These are phyloP conservation scores for Clivina fossor DNA, from an alignment of 2,888 invertebrate genomes.

Conservation along the genomic window DNA sequence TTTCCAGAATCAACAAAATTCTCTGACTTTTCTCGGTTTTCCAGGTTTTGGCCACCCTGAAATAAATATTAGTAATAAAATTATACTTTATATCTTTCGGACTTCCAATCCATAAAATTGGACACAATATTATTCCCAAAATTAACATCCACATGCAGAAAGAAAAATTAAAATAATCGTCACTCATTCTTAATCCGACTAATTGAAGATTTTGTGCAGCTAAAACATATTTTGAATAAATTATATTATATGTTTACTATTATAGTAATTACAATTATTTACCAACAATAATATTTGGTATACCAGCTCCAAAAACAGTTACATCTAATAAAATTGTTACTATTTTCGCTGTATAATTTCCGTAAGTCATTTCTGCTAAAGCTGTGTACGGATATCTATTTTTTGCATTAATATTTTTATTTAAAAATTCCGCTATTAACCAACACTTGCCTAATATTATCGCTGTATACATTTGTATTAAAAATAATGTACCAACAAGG, in stretches of 20 bases:
- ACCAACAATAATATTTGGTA: conserved; percentile 81
- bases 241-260: conserved; percentile 8
- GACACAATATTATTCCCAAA: conserved; percentile 72
- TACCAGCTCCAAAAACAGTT: conserved; percentile 75
- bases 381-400: conserved; percentile 81
- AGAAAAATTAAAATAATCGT: conserved; percentile 65
- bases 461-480: conserved; percentile 79
- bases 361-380: conserved; percentile 77
- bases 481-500: conserved; percentile 65
- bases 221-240: conserved; percentile 52
- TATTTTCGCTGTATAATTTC: conserved; percentile 60
- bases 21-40: no score
- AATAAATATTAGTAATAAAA: conserved; percentile 48
- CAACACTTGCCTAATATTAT: conserved; percentile 78
- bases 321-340: conserved; percentile 73
- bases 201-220: conserved; percentile 79
- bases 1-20: no score
- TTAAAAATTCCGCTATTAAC: conserved; percentile 73
- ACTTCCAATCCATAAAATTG: conserved; percentile 85
- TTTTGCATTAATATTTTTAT: conserved; percentile 57
- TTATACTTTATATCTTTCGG: conserved; percentile 90
- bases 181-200: conserved; percentile 71
- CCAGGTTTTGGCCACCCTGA: no score
- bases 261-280: conserved; percentile 42
- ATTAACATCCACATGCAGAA: conserved; percentile 84